Conservation (phyloP, 2,797 vertebrate species). For the Melanotaenia pygmaea region DNA sequence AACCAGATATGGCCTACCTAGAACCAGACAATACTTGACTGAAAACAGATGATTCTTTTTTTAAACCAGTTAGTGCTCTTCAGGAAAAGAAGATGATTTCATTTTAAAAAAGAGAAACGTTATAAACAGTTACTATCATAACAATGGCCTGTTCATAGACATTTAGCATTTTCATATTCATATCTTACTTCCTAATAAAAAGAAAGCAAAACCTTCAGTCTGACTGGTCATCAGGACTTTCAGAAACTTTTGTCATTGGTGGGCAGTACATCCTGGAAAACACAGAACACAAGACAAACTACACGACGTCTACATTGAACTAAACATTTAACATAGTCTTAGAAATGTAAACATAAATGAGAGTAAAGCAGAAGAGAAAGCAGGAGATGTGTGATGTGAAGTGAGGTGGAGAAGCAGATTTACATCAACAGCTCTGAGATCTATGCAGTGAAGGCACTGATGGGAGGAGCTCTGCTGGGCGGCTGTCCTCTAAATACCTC, state of each 20-base stretch:
- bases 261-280: background rate
- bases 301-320: background rate
- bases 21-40: too few relatives aligned
- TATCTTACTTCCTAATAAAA: too few relatives aligned
- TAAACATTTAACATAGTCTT: background rate
- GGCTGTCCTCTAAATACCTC: conserved; percentile 6
- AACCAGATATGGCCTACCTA: too few relatives aligned
- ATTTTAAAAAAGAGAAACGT: too few relatives aligned
- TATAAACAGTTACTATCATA: too few relatives aligned
- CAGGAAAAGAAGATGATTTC: background rate
- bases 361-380: conserved; percentile 7
- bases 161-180: too few relatives aligned
- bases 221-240: background rate
- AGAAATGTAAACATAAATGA: conserved; percentile 65
- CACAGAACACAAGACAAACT: conserved; percentile 18
- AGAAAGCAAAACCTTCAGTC: background rate
- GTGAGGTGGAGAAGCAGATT: background rate
- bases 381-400: background rate
- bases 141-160: too few relatives aligned
- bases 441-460: conserved; percentile 76
- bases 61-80: too few relatives aligned
- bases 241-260: background rate
- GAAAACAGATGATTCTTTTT: too few relatives aligned
- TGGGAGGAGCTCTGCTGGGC: conserved; percentile 37
- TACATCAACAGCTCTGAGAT: conserved; percentile 24